Evolutionary conservation across 2,797 vertebrate genomes (phyloP).

Genomic region (Nyctibius grandis): DNA sequence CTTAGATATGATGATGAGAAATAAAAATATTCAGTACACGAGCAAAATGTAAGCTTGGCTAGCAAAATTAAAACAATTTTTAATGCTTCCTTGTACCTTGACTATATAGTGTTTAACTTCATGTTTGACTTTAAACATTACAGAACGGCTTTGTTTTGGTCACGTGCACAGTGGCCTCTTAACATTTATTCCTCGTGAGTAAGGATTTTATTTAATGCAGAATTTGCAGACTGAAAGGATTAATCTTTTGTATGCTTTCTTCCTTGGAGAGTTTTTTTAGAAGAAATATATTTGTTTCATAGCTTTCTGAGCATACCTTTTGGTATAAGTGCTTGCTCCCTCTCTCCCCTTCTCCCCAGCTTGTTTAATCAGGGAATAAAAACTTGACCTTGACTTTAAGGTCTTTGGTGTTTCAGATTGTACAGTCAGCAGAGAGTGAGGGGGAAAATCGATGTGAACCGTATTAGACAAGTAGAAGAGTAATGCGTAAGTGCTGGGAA

Average conservation of each 20-base stretch:
- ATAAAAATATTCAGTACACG: not conserved
- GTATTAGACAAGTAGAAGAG: slow-evolving; percentile 71
- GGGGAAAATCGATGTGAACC: slow-evolving; percentile 75
- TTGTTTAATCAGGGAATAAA: slow-evolving; percentile 70
- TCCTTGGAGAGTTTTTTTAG: not conserved
- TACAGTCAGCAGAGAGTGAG: slow-evolving; percentile 71
- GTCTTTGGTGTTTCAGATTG: slow-evolving; percentile 72
- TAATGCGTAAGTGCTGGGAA: slow-evolving; percentile 67
- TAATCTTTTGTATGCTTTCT: not conserved
- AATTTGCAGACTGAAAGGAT: slow-evolving; percentile 24
- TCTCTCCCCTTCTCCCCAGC: not conserved
- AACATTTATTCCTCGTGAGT: slow-evolving; percentile 20
- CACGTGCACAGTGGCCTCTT: not conserved
- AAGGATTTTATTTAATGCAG: slow-evolving; percentile 30
- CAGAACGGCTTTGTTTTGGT: not conserved
- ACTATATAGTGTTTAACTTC: not conserved
- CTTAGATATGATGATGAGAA: not conserved
- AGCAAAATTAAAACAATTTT: not conserved
- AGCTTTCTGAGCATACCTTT: slow-evolving; percentile 16
- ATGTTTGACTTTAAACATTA: not conserved
- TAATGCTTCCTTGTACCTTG: not conserved
- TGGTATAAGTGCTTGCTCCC: not conserved
- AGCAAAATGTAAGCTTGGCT: not conserved
- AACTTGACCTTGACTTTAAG: slow-evolving; percentile 78
- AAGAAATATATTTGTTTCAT: slow-evolving; percentile 11